phyloP scores from a whole-genome alignment of 2,797 vertebrate genomes.

The Alfaro cultratus region DNA sequence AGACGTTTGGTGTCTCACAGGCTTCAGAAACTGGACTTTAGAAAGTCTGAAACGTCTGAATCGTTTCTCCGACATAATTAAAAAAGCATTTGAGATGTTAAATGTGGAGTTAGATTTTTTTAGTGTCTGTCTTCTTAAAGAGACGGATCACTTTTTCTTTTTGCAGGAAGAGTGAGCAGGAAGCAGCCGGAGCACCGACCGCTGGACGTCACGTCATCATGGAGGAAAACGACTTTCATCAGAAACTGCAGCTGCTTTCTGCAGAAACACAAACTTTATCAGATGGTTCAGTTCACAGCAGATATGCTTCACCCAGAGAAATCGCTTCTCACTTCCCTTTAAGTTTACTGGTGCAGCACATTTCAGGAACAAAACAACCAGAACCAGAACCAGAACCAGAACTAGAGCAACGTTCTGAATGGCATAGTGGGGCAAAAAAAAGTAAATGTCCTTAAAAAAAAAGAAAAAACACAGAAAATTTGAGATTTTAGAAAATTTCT shows the following conservation, averaged over 20 bases:
- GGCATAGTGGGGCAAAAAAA: too few relatives aligned
- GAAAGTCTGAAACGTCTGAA: not conserved
- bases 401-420: too few relatives aligned
- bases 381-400: too few relatives aligned
- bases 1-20: constrained; percentile 3
- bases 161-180: constrained; percentile 19
- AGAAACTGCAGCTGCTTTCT: not conserved
- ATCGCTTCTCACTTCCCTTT: not conserved
- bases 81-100: not conserved
- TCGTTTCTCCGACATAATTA: not conserved
- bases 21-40: not conserved
- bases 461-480: too few relatives aligned
- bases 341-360: too few relatives aligned
- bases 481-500: too few relatives aligned
- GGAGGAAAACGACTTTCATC: not conserved
- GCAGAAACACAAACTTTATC: constrained; percentile 2
- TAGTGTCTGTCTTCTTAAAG: constrained; percentile 1
- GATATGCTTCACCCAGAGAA: not conserved
- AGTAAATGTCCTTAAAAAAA: too few relatives aligned
- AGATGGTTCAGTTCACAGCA: not conserved
- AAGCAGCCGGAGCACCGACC: constrained; percentile 23
- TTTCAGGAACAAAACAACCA: too few relatives aligned
- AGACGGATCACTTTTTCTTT: constrained; percentile 17
- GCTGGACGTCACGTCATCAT: constrained; percentile 30
- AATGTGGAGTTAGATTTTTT: not conserved